These are phyloP conservation scores for Xiphorhynchus erythropygius DNA, from an alignment of 2,797 vertebrate species.

Conservation along the genomic window DNA sequence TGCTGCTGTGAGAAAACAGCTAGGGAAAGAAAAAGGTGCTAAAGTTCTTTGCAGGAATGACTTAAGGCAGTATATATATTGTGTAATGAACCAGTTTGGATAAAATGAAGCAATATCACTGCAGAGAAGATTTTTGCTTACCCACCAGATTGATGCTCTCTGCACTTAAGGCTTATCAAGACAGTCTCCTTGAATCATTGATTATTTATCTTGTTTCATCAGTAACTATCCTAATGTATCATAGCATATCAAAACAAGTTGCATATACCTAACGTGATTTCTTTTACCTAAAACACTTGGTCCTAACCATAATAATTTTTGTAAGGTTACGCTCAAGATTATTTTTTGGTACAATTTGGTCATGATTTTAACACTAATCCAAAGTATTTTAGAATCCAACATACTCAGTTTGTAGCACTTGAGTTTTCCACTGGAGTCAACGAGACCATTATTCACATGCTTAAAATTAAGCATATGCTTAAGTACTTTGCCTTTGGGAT, in stretches of 20 bases:
- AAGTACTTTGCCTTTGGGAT: constrained; percentile 42
- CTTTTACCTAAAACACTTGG: not conserved
- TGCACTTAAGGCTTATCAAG: not conserved
- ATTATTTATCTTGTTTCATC: not conserved
- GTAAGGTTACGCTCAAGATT: rapidly evolving
- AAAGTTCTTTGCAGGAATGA: not conserved
- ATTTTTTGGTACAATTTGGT: not conserved
- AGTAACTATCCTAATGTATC: not conserved
- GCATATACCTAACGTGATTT: not conserved
- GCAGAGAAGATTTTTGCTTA: not conserved
- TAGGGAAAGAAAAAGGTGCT: not conserved
- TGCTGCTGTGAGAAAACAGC: constrained; percentile 26
- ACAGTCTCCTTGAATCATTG: not conserved
- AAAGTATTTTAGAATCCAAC: not conserved
- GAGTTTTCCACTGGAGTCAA: constrained; percentile 7
- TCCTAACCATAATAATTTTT: not conserved
- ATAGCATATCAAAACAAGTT: not conserved
- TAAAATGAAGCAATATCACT: not conserved
- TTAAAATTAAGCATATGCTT: constrained; percentile 57
- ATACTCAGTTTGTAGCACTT: not conserved
- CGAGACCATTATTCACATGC: constrained; percentile 32
- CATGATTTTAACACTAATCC: not conserved
- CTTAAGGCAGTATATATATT: not conserved
- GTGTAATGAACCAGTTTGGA: not conserved
- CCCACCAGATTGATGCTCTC: not conserved